phyloP scores from a whole-genome alignment of 2,888 invertebrate species.

The Campoplex capitator region DNA sequence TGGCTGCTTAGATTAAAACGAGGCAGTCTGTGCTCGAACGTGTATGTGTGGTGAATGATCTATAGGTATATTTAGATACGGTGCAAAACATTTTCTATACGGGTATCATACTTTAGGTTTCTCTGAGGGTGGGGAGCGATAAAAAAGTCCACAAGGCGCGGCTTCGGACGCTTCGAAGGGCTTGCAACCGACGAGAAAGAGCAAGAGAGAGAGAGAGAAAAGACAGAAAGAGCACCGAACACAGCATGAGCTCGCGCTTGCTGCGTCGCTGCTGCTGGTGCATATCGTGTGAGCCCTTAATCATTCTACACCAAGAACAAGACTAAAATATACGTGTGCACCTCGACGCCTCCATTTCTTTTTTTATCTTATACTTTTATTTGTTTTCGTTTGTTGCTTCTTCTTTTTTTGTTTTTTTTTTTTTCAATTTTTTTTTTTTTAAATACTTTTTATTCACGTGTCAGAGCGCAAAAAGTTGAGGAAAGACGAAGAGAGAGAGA shows the following conservation, averaged over 20 bases:
- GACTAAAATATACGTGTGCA: constrained; percentile 48
- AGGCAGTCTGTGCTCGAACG: background rate
- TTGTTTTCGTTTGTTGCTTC: background rate
- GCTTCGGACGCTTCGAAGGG: constrained; percentile 35
- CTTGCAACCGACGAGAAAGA: background rate
- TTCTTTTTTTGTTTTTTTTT: constrained; percentile 16
- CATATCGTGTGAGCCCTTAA: constrained; percentile 61
- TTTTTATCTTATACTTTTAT: constrained; percentile 4
- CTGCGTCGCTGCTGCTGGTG: constrained; percentile 27
- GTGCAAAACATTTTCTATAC: constrained; percentile 27
- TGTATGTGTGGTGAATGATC: background rate
- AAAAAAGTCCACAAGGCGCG: constrained; percentile 58
- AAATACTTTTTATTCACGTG: constrained; percentile 56
- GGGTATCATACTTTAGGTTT: constrained; percentile 50
- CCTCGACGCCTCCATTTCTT: constrained; percentile 55
- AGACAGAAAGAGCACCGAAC: constrained; percentile 32
- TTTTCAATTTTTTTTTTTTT: constrained; percentile 4
- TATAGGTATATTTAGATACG: background rate
- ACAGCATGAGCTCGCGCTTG: constrained; percentile 32
- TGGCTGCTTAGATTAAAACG: background rate
- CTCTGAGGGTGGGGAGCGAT: constrained; percentile 14
- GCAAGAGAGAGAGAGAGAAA: background rate
- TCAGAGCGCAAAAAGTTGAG: constrained; percentile 46
- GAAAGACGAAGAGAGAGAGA: constrained; percentile 51
- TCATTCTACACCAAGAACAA: constrained; percentile 56